Evolutionary conservation across 2,888 invertebrate genomes (phyloP).

Genomic region (Eupithecia exiguata): DNA sequence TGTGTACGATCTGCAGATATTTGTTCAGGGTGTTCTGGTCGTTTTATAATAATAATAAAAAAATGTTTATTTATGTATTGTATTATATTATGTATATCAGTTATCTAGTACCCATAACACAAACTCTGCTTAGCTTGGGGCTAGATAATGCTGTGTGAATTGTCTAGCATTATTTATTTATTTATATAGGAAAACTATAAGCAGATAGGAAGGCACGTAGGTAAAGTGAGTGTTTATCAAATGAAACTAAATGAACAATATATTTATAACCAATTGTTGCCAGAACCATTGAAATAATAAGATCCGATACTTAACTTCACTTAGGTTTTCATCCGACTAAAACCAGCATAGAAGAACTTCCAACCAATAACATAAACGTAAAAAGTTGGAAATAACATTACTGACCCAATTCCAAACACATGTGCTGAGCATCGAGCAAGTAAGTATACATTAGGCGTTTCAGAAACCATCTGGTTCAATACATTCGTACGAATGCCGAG

Average conservation of each 20-base stretch:
- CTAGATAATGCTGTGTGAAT: too few relatives aligned
- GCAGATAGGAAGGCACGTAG: neutral
- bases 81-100: too few relatives aligned
- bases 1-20: too few relatives aligned
- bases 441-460: neutral
- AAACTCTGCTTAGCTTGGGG: too few relatives aligned
- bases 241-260: neutral
- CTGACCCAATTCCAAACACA: neutral
- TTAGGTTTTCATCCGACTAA: neutral
- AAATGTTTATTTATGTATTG: too few relatives aligned
- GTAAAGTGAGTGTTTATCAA: too few relatives aligned
- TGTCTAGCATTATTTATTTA: too few relatives aligned
- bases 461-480: neutral
- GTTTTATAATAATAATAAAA: too few relatives aligned
- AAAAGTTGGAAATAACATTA: neutral
- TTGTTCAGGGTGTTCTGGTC: too few relatives aligned
- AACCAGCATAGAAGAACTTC: conserved; percentile 1
- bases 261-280: neutral
- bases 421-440: neutral
- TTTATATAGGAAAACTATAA: too few relatives aligned
- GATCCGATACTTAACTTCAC: neutral
- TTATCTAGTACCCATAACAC: too few relatives aligned
- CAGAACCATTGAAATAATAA: neutral
- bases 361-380: conserved; percentile 1
- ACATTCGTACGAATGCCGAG: neutral